Evolutionary conservation across 2,113 vertebrate genomes (phyloP).

Genomic region (Oncorhynchus kisutch): DNA sequence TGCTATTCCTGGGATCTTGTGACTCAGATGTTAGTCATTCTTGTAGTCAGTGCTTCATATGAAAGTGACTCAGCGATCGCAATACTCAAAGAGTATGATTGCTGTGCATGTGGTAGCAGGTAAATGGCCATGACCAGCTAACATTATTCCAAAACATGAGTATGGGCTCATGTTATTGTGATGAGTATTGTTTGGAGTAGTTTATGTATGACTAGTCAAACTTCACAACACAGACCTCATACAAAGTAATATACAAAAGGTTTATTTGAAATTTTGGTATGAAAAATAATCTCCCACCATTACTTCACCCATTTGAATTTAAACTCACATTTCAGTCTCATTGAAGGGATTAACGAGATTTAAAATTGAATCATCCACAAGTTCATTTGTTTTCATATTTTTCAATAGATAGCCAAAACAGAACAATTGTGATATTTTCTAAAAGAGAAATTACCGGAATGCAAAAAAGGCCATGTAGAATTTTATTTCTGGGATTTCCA

Average conservation of each 20-base stretch:
- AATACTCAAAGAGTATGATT: neutral
- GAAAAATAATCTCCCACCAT: constrained; percentile 77
- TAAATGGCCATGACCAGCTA: neutral
- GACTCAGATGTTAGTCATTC: neutral
- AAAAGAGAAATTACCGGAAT: constrained; percentile 51
- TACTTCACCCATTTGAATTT: constrained; percentile 11
- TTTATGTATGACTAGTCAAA: neutral
- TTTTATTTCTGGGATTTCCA: constrained; percentile 22
- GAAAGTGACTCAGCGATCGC: neutral
- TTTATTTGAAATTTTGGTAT: constrained; percentile 89
- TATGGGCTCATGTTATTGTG: neutral
- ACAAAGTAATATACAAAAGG: constrained; percentile 75
- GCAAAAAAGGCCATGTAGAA: constrained; percentile 52
- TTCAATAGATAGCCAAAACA: neutral
- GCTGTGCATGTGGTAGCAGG: neutral
- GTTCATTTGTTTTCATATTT: neutral
- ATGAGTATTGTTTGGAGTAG: neutral
- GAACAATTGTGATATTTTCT: neutral
- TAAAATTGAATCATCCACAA: neutral
- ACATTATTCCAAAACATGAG: neutral
- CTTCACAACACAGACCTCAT: constrained; percentile 12
- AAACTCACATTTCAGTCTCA: constrained; percentile 59
- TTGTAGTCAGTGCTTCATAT: constrained; percentile 7
- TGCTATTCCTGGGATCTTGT: constrained; percentile 6
- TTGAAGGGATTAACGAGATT: neutral